These are phyloP conservation scores for Brotula barbata DNA, from an alignment of 2,797 vertebrate genomes.

Conservation along the genomic window DNA sequence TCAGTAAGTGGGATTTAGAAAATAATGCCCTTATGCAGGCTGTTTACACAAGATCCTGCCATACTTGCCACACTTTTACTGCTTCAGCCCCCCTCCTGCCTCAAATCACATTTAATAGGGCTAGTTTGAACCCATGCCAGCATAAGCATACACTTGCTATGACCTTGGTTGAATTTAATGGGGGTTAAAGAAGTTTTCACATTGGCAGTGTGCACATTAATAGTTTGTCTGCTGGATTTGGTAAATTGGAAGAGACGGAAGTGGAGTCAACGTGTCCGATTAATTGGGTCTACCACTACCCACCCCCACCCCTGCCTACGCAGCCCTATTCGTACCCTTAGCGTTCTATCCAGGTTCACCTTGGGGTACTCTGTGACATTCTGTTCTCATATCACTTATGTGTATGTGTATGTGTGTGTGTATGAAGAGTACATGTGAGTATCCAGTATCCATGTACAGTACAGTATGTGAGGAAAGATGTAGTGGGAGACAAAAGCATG, in stretches of 20 bases:
- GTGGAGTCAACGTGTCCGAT: constrained; percentile 91
- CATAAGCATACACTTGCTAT: constrained; percentile 93
- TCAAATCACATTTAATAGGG: constrained; percentile 96
- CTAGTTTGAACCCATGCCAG: constrained; percentile 95
- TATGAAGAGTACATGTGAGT: constrained; percentile 10
- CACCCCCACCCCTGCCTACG: constrained; percentile 72
- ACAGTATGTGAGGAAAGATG: constrained; percentile 28
- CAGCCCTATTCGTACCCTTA: constrained; percentile 20
- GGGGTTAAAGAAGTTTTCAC: constrained; percentile 97
- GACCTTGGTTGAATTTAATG: constrained; percentile 98
- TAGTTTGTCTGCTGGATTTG: constrained; percentile 95
- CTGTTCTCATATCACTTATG: constrained; percentile 25
- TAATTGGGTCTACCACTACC: constrained; percentile 88
- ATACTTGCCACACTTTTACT: constrained; percentile 72
- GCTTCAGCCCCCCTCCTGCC: constrained; percentile 49
- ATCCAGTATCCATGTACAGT: too few relatives aligned
- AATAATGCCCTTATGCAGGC: constrained; percentile 95
- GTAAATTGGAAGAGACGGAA: constrained; percentile 93
- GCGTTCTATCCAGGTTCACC: constrained; percentile 50
- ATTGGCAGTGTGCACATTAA: constrained; percentile 92
- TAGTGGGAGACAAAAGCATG: constrained; percentile 15
- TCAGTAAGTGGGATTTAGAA: constrained; percentile 83
- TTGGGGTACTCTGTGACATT: constrained; percentile 39
- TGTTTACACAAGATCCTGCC: constrained; percentile 82
- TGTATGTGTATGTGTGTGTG: background rate